Conservation (phyloP, 1,140 invertebrate species). For the Scaptomyza montana region DNA sequence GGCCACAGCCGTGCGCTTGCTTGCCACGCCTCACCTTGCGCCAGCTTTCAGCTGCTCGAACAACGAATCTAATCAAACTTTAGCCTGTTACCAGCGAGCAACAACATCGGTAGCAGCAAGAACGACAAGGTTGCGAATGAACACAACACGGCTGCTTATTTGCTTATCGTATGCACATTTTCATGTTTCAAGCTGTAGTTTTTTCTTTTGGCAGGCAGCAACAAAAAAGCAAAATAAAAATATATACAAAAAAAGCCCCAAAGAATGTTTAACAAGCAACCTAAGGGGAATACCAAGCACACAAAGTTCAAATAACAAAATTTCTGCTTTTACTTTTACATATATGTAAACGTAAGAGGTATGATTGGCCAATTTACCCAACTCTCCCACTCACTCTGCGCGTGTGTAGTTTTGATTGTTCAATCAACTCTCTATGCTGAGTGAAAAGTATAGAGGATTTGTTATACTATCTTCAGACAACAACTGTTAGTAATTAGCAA, state of each 20-base stretch:
- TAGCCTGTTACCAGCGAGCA: slow-evolving; percentile 63
- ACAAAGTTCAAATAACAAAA: slow-evolving; percentile 80
- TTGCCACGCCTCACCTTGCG: background rate
- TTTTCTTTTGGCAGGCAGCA: slow-evolving; percentile 37
- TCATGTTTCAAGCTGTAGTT: slow-evolving; percentile 74
- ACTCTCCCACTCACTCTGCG: background rate
- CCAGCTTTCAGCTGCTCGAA: slow-evolving; percentile 28
- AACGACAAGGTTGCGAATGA: slow-evolving; percentile 14
- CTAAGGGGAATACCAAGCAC: slow-evolving; percentile 61
- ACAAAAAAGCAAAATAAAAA: slow-evolving; percentile 17
- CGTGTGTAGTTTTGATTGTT: slow-evolving; percentile 50
- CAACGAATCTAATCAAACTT: slow-evolving; percentile 82
- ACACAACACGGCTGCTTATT: slow-evolving; percentile 66
- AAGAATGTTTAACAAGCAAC: slow-evolving; percentile 82
- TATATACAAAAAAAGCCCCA: slow-evolving; percentile 26
- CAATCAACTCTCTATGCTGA: slow-evolving; percentile 38
- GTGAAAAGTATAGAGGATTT: slow-evolving; percentile 34
- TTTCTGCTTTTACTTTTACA: slow-evolving; percentile 71
- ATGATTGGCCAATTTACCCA: slow-evolving; percentile 36
- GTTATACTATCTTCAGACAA: slow-evolving; percentile 2
- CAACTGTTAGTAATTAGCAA: slow-evolving; percentile 15
- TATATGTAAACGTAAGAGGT: slow-evolving; percentile 23
- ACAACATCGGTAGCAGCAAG: slow-evolving; percentile 31
- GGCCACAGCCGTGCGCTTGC: slow-evolving; percentile 54
- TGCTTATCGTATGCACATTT: slow-evolving; percentile 82